Evolutionary conservation across 1,140 invertebrate species (phyloP).

Genomic region (Mizuhopecten yessoensis): DNA sequence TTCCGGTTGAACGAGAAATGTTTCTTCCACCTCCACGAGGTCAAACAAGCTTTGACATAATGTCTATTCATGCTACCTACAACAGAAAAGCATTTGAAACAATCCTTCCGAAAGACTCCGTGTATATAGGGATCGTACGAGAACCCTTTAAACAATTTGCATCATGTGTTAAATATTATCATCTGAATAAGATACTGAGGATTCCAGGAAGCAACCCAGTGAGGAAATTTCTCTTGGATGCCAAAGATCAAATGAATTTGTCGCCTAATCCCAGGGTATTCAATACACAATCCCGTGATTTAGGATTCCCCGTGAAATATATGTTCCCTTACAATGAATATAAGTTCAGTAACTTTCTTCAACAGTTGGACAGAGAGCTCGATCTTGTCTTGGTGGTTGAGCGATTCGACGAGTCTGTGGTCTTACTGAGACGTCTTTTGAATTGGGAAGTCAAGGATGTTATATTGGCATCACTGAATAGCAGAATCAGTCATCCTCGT

Average conservation of each 20-base stretch:
- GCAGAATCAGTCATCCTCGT: background rate
- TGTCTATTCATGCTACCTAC: conserved; percentile 71
- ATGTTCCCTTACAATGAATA: conserved; percentile 46
- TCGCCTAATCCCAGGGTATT: conserved; percentile 60
- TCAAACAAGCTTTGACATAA: conserved; percentile 63
- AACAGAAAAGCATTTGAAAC: conserved; percentile 49
- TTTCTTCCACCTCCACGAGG: conserved; percentile 42
- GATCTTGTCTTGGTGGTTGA: conserved; percentile 85
- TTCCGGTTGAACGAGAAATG: conserved; percentile 40
- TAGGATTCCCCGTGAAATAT: conserved; percentile 60
- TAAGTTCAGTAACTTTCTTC: conserved; percentile 48
- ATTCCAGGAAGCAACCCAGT: conserved; percentile 43
- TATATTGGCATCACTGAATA: conserved; percentile 64
- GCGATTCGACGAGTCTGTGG: conserved; percentile 85
- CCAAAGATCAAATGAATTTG: background rate
- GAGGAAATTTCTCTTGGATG: conserved; percentile 57
- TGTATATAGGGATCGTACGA: conserved; percentile 67
- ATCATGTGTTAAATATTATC: conserved; percentile 68
- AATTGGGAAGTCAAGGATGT: conserved; percentile 84
- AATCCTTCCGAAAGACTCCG: conserved; percentile 64
- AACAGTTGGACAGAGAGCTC: conserved; percentile 75
- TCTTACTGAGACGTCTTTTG: conserved; percentile 83
- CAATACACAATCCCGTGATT: conserved; percentile 73
- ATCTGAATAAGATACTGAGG: conserved; percentile 51
- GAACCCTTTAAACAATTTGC: conserved; percentile 66